Conservation (phyloP, 2,888 invertebrate species). For the Ectemnius lituratus region DNA sequence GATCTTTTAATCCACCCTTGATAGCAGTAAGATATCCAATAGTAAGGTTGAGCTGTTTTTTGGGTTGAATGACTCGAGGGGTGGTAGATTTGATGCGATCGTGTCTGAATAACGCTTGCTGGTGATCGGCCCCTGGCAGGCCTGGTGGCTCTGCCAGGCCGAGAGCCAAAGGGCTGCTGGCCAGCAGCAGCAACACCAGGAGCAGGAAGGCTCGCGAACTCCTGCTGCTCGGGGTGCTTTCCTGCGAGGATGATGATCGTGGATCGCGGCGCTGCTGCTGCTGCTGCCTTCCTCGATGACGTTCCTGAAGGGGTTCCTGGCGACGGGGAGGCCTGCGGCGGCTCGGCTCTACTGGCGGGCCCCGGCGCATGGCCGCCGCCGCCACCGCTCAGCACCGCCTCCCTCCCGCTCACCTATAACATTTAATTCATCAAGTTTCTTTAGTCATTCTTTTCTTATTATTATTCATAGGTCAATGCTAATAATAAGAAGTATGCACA, state of each 20-base stretch:
- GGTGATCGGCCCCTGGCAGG: conserved; percentile 45
- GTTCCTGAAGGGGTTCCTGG: conserved; percentile 64
- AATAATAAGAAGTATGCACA: no score
- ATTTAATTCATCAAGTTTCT: neutral
- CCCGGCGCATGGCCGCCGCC: conserved; percentile 82
- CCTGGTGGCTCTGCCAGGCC: conserved; percentile 62
- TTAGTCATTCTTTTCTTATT: no score
- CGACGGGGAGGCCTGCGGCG: conserved; percentile 78
- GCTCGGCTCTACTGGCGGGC: conserved; percentile 79
- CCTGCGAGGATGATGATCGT: conserved; percentile 65
- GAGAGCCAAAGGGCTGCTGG: conserved; percentile 69
- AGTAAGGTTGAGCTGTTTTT: conserved; percentile 80
- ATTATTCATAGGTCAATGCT: no score
- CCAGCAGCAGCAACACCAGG: conserved; percentile 82
- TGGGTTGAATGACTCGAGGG: conserved; percentile 23
- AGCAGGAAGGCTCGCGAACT: conserved; percentile 80
- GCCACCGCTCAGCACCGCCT: conserved; percentile 78
- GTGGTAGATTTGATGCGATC: conserved; percentile 34
- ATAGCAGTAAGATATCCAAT: conserved; percentile 93
- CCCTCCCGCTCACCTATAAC: conserved; percentile 73
- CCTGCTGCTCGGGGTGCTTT: conserved; percentile 70
- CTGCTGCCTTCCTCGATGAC: conserved; percentile 55
- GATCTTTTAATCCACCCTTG: conserved; percentile 86
- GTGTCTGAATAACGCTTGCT: conserved; percentile 37
- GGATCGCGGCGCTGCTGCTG: conserved; percentile 79